phyloP scores from a whole-genome alignment of 2,113 vertebrate species.

The Furnarius figulus region DNA sequence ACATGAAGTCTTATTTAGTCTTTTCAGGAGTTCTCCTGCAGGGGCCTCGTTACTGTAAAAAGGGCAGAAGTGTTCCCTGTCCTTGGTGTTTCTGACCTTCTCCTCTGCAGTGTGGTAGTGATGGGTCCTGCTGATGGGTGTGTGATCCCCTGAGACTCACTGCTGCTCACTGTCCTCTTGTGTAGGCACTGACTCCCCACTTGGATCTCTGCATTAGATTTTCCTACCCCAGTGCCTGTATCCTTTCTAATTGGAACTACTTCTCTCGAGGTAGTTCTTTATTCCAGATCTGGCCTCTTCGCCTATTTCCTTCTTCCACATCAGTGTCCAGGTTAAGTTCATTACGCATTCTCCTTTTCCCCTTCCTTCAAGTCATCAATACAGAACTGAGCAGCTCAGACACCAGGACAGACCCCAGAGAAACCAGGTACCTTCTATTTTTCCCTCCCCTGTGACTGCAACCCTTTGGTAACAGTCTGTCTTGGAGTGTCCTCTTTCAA shows the following conservation, averaged over 20 bases:
- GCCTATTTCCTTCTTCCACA: background rate
- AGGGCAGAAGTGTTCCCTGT: background rate
- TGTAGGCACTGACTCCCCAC: background rate
- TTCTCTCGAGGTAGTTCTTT: background rate
- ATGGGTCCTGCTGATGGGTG: background rate
- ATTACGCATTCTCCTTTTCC: background rate
- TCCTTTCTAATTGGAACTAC: background rate
- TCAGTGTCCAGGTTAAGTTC: background rate
- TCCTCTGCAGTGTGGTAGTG: background rate
- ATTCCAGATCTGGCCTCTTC: background rate
- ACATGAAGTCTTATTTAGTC: background rate
- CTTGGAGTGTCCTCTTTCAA: background rate
- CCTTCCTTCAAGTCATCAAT: background rate
- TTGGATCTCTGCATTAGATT: background rate
- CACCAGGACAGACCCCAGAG: background rate
- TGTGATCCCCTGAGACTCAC: background rate
- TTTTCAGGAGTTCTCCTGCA: background rate
- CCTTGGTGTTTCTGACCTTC: background rate
- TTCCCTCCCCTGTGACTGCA: rapidly evolving
- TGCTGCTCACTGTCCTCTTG: background rate
- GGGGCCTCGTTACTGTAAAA: background rate
- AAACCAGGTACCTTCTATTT: background rate
- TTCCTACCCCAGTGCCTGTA: background rate
- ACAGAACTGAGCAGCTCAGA: background rate
- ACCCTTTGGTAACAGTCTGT: background rate